Conservation (phyloP, 2,113 vertebrate species). For the Catagonus wagneri region DNA sequence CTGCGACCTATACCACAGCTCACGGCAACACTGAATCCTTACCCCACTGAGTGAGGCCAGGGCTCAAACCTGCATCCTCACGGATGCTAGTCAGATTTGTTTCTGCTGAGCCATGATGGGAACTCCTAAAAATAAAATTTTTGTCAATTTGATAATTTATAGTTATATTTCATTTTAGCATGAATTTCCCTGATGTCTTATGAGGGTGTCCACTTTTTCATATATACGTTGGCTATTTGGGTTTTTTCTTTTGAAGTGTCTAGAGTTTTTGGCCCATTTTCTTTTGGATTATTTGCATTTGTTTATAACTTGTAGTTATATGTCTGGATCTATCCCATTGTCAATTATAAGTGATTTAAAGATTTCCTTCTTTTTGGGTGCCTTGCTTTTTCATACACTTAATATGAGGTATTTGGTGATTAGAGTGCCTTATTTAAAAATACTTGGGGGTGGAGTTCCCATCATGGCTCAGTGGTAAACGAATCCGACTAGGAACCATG, state of each 20-base stretch:
- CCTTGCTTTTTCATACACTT: not conserved
- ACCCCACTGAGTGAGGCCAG: no score
- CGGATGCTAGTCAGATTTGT: no score
- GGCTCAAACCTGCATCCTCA: no score
- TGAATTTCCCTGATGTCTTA: not conserved
- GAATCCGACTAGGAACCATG: no score
- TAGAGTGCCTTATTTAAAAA: not conserved
- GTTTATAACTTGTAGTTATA: not conserved
- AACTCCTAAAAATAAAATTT: no score
- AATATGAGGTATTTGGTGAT: not conserved
- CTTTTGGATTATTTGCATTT: not conserved
- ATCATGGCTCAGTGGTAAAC: no score
- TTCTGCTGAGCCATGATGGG: no score
- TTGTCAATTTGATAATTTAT: not conserved
- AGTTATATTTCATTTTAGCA: not conserved
- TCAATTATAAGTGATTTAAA: not conserved
- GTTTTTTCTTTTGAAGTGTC: conserved; percentile 18
- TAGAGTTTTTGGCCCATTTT: not conserved
- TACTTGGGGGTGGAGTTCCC: no score
- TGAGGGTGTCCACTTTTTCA: not conserved
- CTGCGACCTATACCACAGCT: no score
- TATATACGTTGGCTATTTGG: not conserved
- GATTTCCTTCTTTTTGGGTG: not conserved
- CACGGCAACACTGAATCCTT: no score
- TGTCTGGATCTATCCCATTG: not conserved